A percentile compares a stretch with the other conserved stretches of the same genome.
phyloP scores from a whole-genome alignment of 1,140 invertebrate genomes.

The Conus ventricosus region DNA sequence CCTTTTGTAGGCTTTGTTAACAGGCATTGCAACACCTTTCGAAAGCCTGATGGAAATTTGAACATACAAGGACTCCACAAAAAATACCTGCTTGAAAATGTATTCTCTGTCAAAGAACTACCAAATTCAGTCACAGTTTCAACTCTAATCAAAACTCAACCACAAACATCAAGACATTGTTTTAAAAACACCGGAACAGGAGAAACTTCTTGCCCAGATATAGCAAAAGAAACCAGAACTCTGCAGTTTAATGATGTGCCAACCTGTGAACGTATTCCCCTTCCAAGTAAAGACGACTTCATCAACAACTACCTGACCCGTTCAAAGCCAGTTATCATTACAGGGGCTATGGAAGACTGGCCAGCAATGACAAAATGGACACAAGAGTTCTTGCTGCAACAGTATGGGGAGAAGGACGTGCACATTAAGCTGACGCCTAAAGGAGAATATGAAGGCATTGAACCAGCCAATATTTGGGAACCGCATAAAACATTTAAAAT shows the following conservation, averaged over 20 bases:
- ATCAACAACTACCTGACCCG: conserved; percentile 65
- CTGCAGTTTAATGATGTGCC: conserved; percentile 35
- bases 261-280: conserved; percentile 61
- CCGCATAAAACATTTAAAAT: conserved; percentile 59
- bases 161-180: conserved; percentile 22
- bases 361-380: conserved; percentile 67
- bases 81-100: conserved; percentile 54
- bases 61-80: conserved; percentile 57
- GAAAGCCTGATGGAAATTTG: conserved; percentile 48
- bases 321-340: conserved; percentile 70
- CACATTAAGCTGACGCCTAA: conserved; percentile 69
- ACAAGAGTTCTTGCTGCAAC: conserved; percentile 58
- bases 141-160: conserved; percentile 19
- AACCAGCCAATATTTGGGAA: conserved; percentile 61
- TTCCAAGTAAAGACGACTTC: conserved; percentile 57
- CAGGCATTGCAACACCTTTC: conserved; percentile 55
- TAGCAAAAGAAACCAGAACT: not conserved
- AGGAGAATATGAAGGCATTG: conserved; percentile 71
- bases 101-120: conserved; percentile 55
- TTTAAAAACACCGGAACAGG: conserved; percentile 12
- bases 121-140: conserved; percentile 34
- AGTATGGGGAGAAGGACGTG: conserved; percentile 59
- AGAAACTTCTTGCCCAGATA: not conserved
- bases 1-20: conserved; percentile 58
- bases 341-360: conserved; percentile 61